phyloP scores from a whole-genome alignment of 2,888 invertebrate species.

The Nipponacmea schrenckii region DNA sequence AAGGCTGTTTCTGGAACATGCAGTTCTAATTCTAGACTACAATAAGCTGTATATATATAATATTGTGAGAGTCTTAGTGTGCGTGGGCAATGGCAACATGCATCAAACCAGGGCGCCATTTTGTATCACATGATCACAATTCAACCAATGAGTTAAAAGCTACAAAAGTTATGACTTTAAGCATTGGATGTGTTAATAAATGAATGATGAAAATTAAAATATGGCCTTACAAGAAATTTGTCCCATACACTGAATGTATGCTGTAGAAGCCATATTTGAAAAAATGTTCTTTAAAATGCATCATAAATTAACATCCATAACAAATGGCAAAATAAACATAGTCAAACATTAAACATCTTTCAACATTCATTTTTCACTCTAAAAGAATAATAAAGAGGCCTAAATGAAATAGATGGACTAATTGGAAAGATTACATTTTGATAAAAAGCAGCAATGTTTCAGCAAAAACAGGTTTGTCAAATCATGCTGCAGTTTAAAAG shows the following conservation, averaged over 20 bases:
- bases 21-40: conserved; percentile 4
- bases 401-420: no score
- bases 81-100: conserved; percentile 8
- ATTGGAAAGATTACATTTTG: no score
- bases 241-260: no score
- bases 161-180: conserved; percentile 8
- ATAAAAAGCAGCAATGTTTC: no score
- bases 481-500: no score
- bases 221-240: no score
- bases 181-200: conserved; percentile 6
- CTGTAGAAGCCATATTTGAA: no score
- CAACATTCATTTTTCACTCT: no score
- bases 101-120: conserved; percentile 8
- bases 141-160: conserved; percentile 9
- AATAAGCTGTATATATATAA: background rate
- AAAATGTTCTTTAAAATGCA: background rate
- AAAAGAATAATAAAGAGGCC: no score
- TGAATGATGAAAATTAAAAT: background rate
- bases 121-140: conserved; percentile 5
- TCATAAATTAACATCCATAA: conserved; percentile 7
- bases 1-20: background rate
- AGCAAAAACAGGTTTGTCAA: no score
- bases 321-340: background rate
- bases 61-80: conserved; percentile 7
- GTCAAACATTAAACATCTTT: no score